A percentile compares a stretch with the other conserved stretches of the same genome.
phyloP scores from a whole-genome alignment of 2,113 vertebrate genomes.

The Climacteris rufus region DNA sequence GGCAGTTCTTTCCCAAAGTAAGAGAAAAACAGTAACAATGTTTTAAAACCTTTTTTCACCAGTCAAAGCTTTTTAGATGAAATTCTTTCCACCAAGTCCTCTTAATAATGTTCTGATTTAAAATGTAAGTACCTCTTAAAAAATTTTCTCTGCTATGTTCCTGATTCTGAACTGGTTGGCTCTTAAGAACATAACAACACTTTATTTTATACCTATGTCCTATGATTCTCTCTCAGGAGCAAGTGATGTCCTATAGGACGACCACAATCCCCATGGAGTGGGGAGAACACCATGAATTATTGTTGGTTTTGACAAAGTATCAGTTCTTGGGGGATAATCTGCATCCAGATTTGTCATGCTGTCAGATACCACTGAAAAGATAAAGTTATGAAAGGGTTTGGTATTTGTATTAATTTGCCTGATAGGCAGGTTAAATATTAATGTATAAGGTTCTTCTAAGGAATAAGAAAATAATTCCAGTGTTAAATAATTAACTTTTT shows the following conservation, averaged over 20 bases:
- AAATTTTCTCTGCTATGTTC: not conserved
- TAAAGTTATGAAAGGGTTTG: not conserved
- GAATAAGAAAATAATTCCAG: not conserved
- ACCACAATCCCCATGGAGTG: not conserved
- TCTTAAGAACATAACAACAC: not conserved
- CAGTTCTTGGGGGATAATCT: not conserved
- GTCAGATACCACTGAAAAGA: not conserved
- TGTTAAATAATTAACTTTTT: not conserved
- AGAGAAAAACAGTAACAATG: not conserved
- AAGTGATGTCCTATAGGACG: not conserved
- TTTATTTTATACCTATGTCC: not conserved
- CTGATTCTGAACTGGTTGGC: not conserved
- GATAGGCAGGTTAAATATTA: not conserved
- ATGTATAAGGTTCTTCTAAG: not conserved
- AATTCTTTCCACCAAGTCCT: not conserved
- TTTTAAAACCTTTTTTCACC: not conserved
- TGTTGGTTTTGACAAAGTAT: not conserved
- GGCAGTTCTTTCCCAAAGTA: not conserved
- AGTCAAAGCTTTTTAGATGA: not conserved
- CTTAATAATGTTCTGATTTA: not conserved
- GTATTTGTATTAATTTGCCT: not conserved
- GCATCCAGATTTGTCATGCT: not conserved
- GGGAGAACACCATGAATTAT: not conserved
- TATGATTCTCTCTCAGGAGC: not conserved
- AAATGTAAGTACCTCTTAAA: not conserved